A percentile compares a stretch with the other conserved stretches of the same genome.
phyloP scores from a whole-genome alignment of 2,797 vertebrate genomes.

The Ctenopoma multispine region DNA sequence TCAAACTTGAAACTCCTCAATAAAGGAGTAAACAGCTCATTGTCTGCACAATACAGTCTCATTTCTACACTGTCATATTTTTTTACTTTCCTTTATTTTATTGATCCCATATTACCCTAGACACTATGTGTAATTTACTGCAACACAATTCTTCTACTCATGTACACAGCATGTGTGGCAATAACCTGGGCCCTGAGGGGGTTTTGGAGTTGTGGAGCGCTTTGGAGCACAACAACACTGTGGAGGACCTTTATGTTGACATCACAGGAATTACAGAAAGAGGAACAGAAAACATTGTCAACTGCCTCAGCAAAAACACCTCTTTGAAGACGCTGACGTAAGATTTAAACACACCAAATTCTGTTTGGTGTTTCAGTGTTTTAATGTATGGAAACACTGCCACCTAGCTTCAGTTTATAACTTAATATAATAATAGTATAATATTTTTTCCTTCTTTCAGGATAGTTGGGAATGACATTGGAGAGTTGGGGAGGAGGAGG shows the following conservation, averaged over 20 bases:
- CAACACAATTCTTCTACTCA: not conserved
- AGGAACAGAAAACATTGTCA: slow-evolving; percentile 77
- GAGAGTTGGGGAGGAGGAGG: slow-evolving; percentile 62
- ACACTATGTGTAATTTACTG: not conserved
- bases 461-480: slow-evolving; percentile 78
- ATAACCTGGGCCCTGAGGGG: slow-evolving; percentile 78
- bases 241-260: slow-evolving; percentile 82
- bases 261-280: slow-evolving; percentile 81
- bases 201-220: slow-evolving; percentile 76
- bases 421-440: no score
- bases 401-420: slow-evolving; percentile 32
- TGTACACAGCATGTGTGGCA: slow-evolving; percentile 78
- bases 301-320: slow-evolving; percentile 75
- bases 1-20: no score
- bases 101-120: no score
- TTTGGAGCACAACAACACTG: slow-evolving; percentile 73
- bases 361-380: not conserved
- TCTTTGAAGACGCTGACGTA: slow-evolving; percentile 78
- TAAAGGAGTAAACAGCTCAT: no score
- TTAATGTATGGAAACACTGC: slow-evolving; percentile 23
- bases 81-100: no score
- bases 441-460: slow-evolving; percentile 59
- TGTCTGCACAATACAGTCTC: no score
- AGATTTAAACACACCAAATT: slow-evolving; percentile 17
- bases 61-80: no score